phyloP scores from a whole-genome alignment of 2,797 vertebrate genomes.

The Anguilla marmorata region DNA sequence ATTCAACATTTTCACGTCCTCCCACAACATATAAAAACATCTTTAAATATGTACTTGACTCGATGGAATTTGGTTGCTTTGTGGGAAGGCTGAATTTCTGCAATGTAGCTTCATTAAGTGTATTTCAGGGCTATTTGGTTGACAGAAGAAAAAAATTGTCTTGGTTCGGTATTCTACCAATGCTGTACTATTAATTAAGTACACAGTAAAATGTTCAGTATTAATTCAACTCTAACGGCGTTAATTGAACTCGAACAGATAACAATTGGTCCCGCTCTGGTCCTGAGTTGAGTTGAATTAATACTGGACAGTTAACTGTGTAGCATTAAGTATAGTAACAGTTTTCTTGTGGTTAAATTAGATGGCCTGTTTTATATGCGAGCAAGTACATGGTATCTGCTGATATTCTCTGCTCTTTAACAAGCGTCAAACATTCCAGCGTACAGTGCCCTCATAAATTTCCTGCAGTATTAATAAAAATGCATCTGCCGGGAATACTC shows the following conservation, averaged over 20 bases:
- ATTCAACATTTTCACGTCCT: background rate
- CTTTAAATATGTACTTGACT: background rate
- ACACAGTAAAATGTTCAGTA: too few species aligned
- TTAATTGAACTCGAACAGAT: too few species aligned
- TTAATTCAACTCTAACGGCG: too few species aligned
- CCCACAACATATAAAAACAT: background rate
- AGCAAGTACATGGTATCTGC: background rate
- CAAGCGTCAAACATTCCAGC: background rate
- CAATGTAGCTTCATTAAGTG: background rate
- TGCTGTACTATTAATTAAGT: too few species aligned
- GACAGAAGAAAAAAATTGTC: background rate
- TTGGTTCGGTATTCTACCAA: background rate
- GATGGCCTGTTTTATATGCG: background rate
- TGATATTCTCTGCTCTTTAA: background rate
- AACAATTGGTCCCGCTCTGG: too few species aligned
- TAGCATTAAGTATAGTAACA: background rate
- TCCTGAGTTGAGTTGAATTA: too few species aligned
- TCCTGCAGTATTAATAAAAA: background rate
- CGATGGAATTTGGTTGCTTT: too few species aligned
- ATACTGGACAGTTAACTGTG: too few species aligned
- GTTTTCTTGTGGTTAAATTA: background rate
- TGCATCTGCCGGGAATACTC: background rate
- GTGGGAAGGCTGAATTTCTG: too few species aligned
- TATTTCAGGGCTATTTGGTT: background rate
- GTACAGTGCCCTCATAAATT: background rate